These are phyloP conservation scores for Grantiella picta DNA, from an alignment of 2,113 vertebrate species.

Conservation along the genomic window DNA sequence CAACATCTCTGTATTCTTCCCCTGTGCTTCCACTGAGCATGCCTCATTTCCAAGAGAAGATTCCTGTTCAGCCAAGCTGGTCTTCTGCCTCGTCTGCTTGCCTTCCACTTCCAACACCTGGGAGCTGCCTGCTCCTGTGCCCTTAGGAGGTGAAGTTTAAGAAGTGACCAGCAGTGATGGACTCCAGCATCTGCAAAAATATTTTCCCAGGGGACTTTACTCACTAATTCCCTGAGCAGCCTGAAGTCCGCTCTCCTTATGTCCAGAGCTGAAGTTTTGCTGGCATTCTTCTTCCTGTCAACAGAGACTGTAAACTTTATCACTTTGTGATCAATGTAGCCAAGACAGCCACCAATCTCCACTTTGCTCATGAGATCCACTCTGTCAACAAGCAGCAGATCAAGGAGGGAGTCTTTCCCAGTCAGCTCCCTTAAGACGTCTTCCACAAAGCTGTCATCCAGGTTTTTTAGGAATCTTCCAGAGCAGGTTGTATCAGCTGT, in stretches of 20 bases:
- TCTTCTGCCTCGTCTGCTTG: not conserved
- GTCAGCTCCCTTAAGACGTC: not conserved
- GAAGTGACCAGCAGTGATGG: not conserved
- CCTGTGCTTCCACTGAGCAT: not conserved
- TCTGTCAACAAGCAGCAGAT: not conserved
- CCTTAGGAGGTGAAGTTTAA: not conserved
- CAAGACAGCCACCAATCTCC: not conserved
- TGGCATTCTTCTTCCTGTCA: not conserved
- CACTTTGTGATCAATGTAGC: not conserved
- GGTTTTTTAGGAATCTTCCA: not conserved
- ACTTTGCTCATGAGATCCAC: not conserved
- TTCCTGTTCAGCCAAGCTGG: not conserved
- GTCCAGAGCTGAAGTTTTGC: not conserved
- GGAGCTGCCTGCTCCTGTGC: not conserved
- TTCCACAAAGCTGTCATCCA: not conserved
- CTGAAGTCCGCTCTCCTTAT: not conserved
- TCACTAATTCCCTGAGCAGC: not conserved
- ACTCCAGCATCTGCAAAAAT: not conserved
- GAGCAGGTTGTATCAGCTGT: not conserved
- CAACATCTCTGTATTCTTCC: not conserved
- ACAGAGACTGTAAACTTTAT: not conserved
- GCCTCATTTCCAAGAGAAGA: not conserved
- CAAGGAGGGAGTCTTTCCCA: not conserved
- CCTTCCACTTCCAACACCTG: not conserved
- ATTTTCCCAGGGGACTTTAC: not conserved